These are phyloP conservation scores for Montipora capitata DNA, from an alignment of 92 coral and sea anemone genomes.

Conservation along the genomic window DNA sequence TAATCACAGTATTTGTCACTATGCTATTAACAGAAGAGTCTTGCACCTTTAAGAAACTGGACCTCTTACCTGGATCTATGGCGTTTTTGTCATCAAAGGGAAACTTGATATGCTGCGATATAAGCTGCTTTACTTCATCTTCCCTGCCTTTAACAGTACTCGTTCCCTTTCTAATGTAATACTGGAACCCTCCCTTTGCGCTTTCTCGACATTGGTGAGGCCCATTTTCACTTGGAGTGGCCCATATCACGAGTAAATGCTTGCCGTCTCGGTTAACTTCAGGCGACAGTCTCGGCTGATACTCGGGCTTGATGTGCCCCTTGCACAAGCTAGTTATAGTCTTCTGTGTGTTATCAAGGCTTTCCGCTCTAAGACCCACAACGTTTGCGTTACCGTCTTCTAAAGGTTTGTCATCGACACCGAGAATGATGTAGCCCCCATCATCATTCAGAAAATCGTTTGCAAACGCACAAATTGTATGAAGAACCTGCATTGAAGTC, in stretches of 20 bases:
- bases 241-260: conserved; percentile 80
- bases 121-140: conserved; percentile 27
- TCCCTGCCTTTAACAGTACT: conserved; percentile 58
- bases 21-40: not conserved
- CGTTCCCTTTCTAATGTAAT: conserved; percentile 70
- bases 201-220: conserved; percentile 70
- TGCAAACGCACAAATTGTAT: conserved; percentile 81
- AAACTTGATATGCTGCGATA: conserved; percentile 37
- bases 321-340: conserved; percentile 60
- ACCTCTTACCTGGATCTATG: conserved; percentile 26
- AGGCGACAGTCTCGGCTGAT: conserved; percentile 70
- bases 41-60: too few species aligned
- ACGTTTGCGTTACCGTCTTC: conserved; percentile 46
- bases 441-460: conserved; percentile 80
- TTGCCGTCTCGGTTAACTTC: conserved; percentile 53
- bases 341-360: conserved; percentile 70
- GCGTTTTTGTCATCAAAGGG: conserved; percentile 86
- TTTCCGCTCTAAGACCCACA: conserved; percentile 39
- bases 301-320: conserved; percentile 62
- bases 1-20: not conserved
- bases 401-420: conserved; percentile 65
- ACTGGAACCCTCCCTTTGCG: conserved; percentile 48
- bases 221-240: conserved; percentile 73
- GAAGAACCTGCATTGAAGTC: conserved; percentile 64
- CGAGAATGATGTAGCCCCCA: conserved; percentile 82